A percentile compares a stretch with the other conserved stretches of the same genome.
phyloP scores from a whole-genome alignment of 1,140 invertebrate genomes.

The Drosophila oshimai region DNA sequence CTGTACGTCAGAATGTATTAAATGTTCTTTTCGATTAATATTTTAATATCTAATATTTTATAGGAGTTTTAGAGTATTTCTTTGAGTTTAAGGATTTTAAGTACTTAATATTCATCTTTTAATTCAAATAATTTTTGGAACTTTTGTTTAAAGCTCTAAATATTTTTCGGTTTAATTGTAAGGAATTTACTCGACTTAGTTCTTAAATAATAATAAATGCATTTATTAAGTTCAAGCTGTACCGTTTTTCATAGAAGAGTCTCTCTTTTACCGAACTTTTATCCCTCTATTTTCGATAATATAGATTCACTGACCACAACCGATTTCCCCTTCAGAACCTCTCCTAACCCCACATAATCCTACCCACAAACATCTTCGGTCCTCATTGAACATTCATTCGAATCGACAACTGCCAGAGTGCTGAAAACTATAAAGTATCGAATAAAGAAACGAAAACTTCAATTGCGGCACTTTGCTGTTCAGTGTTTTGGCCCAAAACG shows the following conservation, averaged over 20 bases:
- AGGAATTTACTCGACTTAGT: too few species aligned
- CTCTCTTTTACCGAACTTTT: not conserved
- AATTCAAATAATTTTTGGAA: too few species aligned
- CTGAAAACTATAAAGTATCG: conserved; percentile 24
- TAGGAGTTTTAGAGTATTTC: too few species aligned
- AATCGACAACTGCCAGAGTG: conserved; percentile 34
- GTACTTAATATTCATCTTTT: too few species aligned
- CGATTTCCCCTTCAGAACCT: not conserved
- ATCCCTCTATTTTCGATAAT: not conserved
- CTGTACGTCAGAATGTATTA: too few species aligned
- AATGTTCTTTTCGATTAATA: too few species aligned
- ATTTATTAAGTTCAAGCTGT: too few species aligned
- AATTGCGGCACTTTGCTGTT: conserved; percentile 54
- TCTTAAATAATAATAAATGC: too few species aligned
- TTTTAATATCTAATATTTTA: too few species aligned
- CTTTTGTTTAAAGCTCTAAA: too few species aligned
- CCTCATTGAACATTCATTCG: conserved; percentile 40
- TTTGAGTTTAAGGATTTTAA: too few species aligned
- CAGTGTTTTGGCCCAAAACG: conserved; percentile 59
- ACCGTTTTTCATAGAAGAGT: not conserved
- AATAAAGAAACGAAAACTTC: conserved; percentile 28
- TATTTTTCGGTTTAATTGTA: too few species aligned
- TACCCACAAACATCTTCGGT: conserved; percentile 5
- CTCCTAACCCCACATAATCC: not conserved
- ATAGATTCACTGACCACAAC: conserved; percentile 1